Conservation (phyloP, 2,888 invertebrate genomes). For the Lasioglossum villosulum region DNA sequence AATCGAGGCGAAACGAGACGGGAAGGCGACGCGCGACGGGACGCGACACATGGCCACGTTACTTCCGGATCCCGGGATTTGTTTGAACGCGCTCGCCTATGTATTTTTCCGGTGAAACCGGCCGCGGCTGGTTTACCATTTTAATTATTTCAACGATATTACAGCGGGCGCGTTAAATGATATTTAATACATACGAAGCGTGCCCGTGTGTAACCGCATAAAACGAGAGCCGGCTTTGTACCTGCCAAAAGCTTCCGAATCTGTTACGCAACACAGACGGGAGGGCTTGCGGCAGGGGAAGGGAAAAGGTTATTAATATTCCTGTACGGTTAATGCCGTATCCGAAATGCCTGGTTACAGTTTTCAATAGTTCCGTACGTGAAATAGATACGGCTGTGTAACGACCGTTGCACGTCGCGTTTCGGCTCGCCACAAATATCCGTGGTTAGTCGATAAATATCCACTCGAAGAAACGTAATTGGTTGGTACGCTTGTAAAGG, state of each 20-base stretch:
- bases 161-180: constrained; percentile 49
- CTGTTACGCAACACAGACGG: not conserved
- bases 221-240: constrained; percentile 65
- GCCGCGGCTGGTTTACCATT: constrained; percentile 32
- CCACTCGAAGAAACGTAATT: constrained; percentile 2
- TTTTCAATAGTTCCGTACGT: constrained; percentile 63
- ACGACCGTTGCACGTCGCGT: constrained; percentile 18
- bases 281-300: not conserved
- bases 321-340: constrained; percentile 60
- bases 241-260: constrained; percentile 60
- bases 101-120: constrained; percentile 21
- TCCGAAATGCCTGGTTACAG: constrained; percentile 48
- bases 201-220: constrained; percentile 44
- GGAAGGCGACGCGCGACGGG: not conserved
- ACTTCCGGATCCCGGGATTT: not conserved
- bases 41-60: not conserved
- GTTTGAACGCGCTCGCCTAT: constrained; percentile 19
- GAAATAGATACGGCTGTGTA: constrained; percentile 23
- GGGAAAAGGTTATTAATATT: constrained; percentile 62
- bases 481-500: not conserved
- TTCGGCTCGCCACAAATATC: constrained; percentile 24
- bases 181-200: constrained; percentile 61
- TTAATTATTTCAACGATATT: constrained; percentile 66
- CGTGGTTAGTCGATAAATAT: constrained; percentile 30
- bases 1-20: not conserved